Percentiles rank a stretch among this genome's conserved stretches.
Conservation (phyloP, 92 coral and sea anemone species). For the Montipora capitata region DNA sequence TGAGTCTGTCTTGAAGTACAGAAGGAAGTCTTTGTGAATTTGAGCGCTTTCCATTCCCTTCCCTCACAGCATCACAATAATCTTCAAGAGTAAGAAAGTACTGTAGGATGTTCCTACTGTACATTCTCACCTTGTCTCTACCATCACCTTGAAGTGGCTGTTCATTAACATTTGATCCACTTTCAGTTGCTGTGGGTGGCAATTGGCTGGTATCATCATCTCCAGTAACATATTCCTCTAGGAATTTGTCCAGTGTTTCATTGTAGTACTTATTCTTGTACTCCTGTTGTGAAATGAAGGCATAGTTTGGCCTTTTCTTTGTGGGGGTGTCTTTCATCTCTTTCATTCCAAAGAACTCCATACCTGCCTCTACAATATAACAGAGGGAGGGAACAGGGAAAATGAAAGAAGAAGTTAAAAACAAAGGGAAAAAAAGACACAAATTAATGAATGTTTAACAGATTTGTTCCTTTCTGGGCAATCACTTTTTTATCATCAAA, state of each 20-base stretch:
- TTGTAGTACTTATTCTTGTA: constrained; percentile 56
- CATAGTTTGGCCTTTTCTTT: constrained; percentile 52
- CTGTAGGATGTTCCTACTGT: constrained; percentile 10
- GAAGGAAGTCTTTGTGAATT: background rate
- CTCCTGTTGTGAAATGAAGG: constrained; percentile 14
- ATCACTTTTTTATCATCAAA: no score
- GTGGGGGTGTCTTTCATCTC: constrained; percentile 22
- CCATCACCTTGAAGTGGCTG: background rate
- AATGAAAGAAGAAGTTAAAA: no score
- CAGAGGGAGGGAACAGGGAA: background rate
- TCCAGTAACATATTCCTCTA: constrained; percentile 37
- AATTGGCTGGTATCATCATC: background rate
- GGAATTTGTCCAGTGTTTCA: constrained; percentile 25
- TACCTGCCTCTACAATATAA: constrained; percentile 38
- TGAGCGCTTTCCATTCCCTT: constrained; percentile 49
- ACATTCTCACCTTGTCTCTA: constrained; percentile 4
- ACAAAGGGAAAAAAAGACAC: no score
- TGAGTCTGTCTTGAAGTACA: no score
- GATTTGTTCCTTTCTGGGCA: no score
- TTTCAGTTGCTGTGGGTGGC: constrained; percentile 33
- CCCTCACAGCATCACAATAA: background rate
- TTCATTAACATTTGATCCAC: constrained; percentile 36
- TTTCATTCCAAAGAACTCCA: constrained; percentile 53
- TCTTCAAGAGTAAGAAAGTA: no score
- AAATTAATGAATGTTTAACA: no score